Conservation (phyloP, 2,113 vertebrate genomes). For the Melospiza georgiana region DNA sequence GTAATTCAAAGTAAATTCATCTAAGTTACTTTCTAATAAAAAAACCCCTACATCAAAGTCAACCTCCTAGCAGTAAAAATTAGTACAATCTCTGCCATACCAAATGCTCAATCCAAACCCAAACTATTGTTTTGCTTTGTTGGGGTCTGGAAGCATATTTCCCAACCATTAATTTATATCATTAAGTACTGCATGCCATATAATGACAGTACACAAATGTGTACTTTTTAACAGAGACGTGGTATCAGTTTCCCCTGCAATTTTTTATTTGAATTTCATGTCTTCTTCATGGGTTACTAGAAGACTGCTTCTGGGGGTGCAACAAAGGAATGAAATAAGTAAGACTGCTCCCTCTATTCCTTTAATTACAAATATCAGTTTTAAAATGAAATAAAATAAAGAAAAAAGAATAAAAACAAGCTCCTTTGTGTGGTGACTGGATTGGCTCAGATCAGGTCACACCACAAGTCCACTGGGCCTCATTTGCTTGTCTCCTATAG, state of each 20-base stretch:
- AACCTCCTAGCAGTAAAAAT: neutral
- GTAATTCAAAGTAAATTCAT: neutral
- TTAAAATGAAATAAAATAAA: neutral
- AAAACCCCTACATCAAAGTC: neutral
- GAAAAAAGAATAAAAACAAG: neutral
- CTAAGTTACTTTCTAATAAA: neutral
- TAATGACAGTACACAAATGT: neutral
- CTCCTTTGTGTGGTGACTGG: neutral
- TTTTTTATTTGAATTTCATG: neutral
- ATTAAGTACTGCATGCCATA: neutral
- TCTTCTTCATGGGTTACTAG: neutral
- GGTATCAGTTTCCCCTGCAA: neutral
- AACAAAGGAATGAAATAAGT: neutral
- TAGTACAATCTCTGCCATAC: neutral
- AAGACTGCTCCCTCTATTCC: neutral
- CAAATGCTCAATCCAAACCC: neutral
- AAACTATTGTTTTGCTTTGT: neutral
- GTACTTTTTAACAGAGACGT: neutral
- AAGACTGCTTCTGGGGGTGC: neutral
- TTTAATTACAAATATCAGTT: neutral
- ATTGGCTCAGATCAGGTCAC: neutral
- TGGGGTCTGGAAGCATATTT: neutral
- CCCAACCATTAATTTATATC: neutral
- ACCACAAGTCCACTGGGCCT: neutral
- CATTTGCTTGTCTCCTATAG: neutral